Conservation (phyloP, 2,888 invertebrate species). For the Euplexia lucipara region DNA sequence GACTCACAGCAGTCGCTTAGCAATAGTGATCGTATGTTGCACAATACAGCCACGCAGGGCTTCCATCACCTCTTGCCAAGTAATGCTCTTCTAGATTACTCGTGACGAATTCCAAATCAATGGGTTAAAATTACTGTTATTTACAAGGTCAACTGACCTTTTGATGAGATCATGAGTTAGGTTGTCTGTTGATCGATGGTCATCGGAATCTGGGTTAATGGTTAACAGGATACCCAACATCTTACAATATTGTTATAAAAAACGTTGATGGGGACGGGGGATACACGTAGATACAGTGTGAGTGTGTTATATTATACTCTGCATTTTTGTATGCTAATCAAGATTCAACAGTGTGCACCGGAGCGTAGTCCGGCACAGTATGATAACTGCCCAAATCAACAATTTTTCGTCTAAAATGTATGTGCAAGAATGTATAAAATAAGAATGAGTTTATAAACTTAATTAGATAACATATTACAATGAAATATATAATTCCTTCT, state of each 20-base stretch:
- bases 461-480: too few species aligned
- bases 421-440: too few species aligned
- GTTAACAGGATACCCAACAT: slow-evolving; percentile 27
- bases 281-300: too few species aligned
- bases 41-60: not conserved
- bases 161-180: slow-evolving; percentile 36
- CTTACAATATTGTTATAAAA: too few species aligned
- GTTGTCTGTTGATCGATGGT: slow-evolving; percentile 16
- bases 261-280: too few species aligned
- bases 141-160: slow-evolving; percentile 34
- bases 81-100: slow-evolving; percentile 35
- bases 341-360: too few species aligned
- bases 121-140: slow-evolving; percentile 52
- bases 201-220: slow-evolving; percentile 37
- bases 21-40: slow-evolving; percentile 16
- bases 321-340: too few species aligned
- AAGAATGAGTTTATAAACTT: too few species aligned
- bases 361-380: too few species aligned
- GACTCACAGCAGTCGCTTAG: not conserved
- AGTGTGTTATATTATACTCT: too few species aligned
- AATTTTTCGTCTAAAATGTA: not conserved
- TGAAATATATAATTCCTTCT: too few species aligned
- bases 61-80: slow-evolving; percentile 20
- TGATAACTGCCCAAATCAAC: too few species aligned
- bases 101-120: slow-evolving; percentile 50